These are phyloP conservation scores for Drosophila fungiperda DNA, from an alignment of 2,888 invertebrate species.

Conservation along the genomic window DNA sequence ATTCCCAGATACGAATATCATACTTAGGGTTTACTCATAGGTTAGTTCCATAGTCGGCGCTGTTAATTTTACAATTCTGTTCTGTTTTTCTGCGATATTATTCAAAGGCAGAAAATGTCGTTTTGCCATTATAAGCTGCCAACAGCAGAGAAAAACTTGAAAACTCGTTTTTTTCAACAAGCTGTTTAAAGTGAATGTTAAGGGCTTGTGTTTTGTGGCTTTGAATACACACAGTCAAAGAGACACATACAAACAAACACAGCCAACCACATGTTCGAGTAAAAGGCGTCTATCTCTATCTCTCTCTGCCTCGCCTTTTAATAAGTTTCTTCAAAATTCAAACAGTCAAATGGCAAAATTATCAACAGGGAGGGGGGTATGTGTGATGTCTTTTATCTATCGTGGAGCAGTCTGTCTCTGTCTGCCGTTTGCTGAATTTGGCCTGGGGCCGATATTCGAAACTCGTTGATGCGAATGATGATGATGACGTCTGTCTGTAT, in stretches of 20 bases:
- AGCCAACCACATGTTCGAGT: conserved; percentile 2
- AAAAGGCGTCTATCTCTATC: conserved; percentile 44
- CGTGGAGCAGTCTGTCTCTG: conserved; percentile 8
- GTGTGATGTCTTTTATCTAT: conserved; percentile 26
- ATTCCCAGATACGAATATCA: neutral
- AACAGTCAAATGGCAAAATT: conserved; percentile 5
- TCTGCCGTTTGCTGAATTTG: conserved; percentile 17
- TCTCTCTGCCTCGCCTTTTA: conserved; percentile 17
- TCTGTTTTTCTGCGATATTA: conserved; percentile 37
- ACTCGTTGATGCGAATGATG: conserved; percentile 27
- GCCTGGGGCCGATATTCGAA: conserved; percentile 28
- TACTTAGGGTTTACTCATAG: conserved; percentile 18
- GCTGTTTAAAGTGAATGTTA: conserved; percentile 76
- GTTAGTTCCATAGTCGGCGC: conserved; percentile 26
- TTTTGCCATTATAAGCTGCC: conserved; percentile 67
- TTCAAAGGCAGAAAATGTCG: conserved; percentile 61
- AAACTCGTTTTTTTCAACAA: conserved; percentile 66
- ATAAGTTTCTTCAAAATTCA: conserved; percentile 48
- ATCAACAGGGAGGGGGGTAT: conserved; percentile 1
- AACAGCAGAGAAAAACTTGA: conserved; percentile 54
- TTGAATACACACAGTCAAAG: conserved; percentile 21
- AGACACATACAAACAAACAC: neutral
- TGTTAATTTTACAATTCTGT: conserved; percentile 15
- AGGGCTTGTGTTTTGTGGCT: conserved; percentile 63
- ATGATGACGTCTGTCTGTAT: conserved; percentile 9